Base-by-base conservation (phyloP, 2,113 vertebrate genomes). In the Sterrhoptilus dennistouni region DNA sequence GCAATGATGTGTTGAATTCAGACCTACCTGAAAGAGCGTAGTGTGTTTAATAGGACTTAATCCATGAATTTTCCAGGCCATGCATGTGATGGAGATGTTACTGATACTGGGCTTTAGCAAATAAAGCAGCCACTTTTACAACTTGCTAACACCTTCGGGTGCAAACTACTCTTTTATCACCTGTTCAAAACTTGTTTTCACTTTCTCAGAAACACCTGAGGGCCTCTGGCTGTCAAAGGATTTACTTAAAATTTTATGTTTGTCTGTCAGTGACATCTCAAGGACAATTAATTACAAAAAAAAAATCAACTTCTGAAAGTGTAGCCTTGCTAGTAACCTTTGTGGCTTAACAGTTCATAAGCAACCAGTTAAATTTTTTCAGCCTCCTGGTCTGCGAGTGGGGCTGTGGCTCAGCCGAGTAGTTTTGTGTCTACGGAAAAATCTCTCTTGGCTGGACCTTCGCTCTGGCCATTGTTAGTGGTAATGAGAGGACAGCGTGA, bases 401-500 rank as follows among this genome's bases (percentile, higher is more conserved):
- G 13, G 44, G 22, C 82, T 75, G 64, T 29, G 75, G 47, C 19
- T 15, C 65, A 83, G 80, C 71, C 0, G 18, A 86, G 54, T 11
- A 71, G 45, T 86, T 96, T 96, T n/a, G 71, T 54, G 38, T 90
- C 86, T 31, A 4, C 78, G 80, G 95, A 93, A 93, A 87, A 93
- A 92, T 83, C 88, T 89, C 65, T 90, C 56, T 90, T 96, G 93
- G 95, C 93, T 89, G 86, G 76, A 66, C 80, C 80, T 88, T 88
- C 0, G 0, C 83, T 81, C 83, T 81, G 74, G 49, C 65, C 89
- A 89, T 93, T 97, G 94, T 96, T 93, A 66, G 36, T 93, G 72
- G 83, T 95, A 95, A 92, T 28, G 89, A 93, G 93, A 93, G 94
- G 94, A 96, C 93, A 95, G 79, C 2, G 0, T 95, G 94, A 96